Conservation (phyloP, 2,888 invertebrate species). For the Diaprepes abbreviatus region DNA sequence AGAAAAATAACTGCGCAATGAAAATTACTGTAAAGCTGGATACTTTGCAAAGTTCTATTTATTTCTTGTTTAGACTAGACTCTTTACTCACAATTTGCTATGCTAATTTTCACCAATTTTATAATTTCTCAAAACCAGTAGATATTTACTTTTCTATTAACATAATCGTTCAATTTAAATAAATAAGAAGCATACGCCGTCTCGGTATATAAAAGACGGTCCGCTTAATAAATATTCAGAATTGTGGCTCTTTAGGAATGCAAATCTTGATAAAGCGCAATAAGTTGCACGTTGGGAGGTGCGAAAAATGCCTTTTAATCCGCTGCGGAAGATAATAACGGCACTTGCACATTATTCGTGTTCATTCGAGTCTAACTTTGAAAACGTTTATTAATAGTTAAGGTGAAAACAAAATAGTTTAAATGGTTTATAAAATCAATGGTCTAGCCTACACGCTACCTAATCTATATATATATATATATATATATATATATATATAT, state of each 20-base stretch:
- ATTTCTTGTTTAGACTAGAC: too few relatives aligned
- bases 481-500: too few relatives aligned
- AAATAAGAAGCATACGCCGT: conserved; percentile 28
- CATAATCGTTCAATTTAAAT: conserved; percentile 40
- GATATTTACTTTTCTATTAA: conserved; percentile 26
- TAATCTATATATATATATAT: too few relatives aligned
- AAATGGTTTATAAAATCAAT: too few relatives aligned
- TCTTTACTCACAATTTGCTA: neutral
- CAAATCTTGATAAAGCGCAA: conserved; percentile 39
- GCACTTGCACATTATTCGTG: conserved; percentile 6
- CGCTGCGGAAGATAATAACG: conserved; percentile 7
- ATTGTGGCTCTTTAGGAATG: conserved; percentile 25
- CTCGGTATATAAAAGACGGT: conserved; percentile 22
- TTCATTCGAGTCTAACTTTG: neutral
- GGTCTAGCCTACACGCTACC: too few relatives aligned
- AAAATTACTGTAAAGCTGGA: too few relatives aligned
- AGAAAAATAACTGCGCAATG: too few relatives aligned
- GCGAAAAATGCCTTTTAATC: conserved; percentile 29
- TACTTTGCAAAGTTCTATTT: too few relatives aligned
- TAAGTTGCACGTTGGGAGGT: conserved; percentile 30
- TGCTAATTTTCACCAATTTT: conserved; percentile 14
- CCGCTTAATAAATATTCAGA: conserved; percentile 37
- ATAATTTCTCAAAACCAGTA: conserved; percentile 26
- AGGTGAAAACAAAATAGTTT: neutral
- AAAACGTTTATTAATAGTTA: conserved; percentile 6